Evolutionary conservation across 2,113 vertebrate species (phyloP).

Genomic region (Archocentrus centrarchus): DNA sequence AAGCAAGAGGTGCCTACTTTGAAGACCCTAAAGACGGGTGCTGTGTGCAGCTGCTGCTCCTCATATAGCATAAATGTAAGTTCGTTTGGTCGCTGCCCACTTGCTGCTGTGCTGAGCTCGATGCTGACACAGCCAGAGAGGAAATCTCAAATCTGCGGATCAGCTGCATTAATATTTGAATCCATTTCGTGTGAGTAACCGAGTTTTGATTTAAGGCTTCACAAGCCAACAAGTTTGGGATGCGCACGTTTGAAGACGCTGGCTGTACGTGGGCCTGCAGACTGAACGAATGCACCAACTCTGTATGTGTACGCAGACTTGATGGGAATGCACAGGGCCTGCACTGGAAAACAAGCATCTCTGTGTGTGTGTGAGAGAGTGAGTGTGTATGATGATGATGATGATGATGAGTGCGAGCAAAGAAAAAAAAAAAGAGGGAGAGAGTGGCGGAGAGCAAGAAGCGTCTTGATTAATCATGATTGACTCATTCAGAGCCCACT

Average conservation of each 20-base stretch:
- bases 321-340: not conserved
- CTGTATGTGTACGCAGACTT: not conserved
- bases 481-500: conserved; percentile 80
- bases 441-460: conserved; percentile 58
- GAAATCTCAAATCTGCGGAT: not conserved
- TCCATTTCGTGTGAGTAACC: not conserved
- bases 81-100: not conserved
- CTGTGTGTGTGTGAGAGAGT: not conserved
- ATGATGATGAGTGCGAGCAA: conserved; percentile 57
- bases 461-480: conserved; percentile 83
- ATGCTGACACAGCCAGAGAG: not conserved
- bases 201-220: not conserved
- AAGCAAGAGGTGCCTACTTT: too few species aligned
- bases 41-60: not conserved
- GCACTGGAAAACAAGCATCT: not conserved
- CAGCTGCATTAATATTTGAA: not conserved
- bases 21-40: too few species aligned
- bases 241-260: not conserved
- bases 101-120: not conserved
- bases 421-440: conserved; percentile 21
- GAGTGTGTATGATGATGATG: conserved; percentile 29
- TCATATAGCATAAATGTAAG: not conserved
- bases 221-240: not conserved
- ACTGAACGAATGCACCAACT: not conserved
- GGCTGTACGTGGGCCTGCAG: not conserved